A percentile compares a stretch with the other conserved stretches of the same genome.
Conservation (phyloP, 1,140 invertebrate genomes). For the Magallana ariakensis region DNA sequence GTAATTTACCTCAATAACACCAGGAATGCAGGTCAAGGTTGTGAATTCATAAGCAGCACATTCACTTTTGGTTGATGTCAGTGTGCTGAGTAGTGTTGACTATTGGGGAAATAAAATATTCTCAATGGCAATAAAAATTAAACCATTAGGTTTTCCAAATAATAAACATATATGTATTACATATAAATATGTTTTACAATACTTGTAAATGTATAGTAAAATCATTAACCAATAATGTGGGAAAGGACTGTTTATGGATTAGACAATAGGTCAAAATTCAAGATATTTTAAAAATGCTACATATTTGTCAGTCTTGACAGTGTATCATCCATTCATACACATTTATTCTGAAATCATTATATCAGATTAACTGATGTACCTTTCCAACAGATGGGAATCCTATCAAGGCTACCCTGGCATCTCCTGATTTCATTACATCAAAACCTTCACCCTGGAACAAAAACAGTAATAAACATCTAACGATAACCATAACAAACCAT, state of each 20-base stretch:
- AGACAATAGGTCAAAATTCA: too few species aligned
- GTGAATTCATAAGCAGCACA: conserved; percentile 99
- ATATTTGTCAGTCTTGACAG: too few species aligned
- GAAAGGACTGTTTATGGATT: too few species aligned
- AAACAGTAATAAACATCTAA: background rate
- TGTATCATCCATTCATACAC: too few species aligned
- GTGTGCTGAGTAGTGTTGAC: conserved; percentile 77
- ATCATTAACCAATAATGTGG: too few species aligned
- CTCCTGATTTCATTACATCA: conserved; percentile 99
- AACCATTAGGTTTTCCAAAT: too few species aligned
- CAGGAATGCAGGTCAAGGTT: conserved; percentile 99
- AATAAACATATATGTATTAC: too few species aligned
- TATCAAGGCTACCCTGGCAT: conserved; percentile 98
- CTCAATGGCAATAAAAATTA: too few species aligned
- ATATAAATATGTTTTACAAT: too few species aligned
- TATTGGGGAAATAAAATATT: conserved; percentile 58
- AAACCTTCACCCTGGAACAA: conserved; percentile 94
- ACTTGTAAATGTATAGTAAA: too few species aligned
- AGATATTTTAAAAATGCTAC: too few species aligned
- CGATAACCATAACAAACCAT: background rate
- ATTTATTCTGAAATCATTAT: too few species aligned
- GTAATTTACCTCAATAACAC: conserved; percentile 96
- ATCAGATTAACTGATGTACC: conserved; percentile 56
- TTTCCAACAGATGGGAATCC: conserved; percentile 94
- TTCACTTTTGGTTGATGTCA: conserved; percentile 88